Evolutionary conservation across 1,140 invertebrate species (phyloP).

Genomic region (Nasonia giraulti): DNA sequence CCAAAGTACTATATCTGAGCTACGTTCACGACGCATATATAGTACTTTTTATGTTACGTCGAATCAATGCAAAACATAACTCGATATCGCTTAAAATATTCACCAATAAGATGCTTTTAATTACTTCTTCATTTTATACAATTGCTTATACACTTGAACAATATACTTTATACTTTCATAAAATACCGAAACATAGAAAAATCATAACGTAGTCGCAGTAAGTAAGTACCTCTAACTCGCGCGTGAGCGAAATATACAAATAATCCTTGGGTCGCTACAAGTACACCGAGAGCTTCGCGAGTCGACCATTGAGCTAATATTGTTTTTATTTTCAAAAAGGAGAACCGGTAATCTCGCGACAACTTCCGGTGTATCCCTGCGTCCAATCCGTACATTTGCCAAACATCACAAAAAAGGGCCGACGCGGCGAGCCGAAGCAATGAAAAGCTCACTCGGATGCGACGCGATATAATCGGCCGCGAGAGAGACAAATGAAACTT

Average conservation of each 20-base stretch:
- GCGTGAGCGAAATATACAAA: neutral
- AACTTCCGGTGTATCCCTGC: neutral
- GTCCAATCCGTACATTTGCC: neutral
- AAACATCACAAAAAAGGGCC: slow-evolving; percentile 19
- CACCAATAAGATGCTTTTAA: slow-evolving; percentile 35
- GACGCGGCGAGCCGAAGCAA: neutral
- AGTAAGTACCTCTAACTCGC: slow-evolving; percentile 9
- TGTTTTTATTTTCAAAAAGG: too few relatives aligned
- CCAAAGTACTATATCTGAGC: slow-evolving; percentile 42
- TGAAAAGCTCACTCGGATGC: slow-evolving; percentile 5
- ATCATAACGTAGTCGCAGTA: neutral
- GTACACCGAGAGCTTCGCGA: neutral
- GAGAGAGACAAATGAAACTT: slow-evolving; percentile 4
- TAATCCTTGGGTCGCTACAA: neutral
- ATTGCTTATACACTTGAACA: slow-evolving; percentile 38
- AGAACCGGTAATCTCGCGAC: neutral
- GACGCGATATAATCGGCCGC: neutral
- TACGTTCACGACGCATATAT: slow-evolving; percentile 27
- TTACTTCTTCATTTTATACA: slow-evolving; percentile 38
- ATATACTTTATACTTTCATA: slow-evolving; percentile 32
- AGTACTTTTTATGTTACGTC: slow-evolving; percentile 25
- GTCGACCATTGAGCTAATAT: too few relatives aligned
- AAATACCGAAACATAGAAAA: neutral
- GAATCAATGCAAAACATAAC: slow-evolving; percentile 46
- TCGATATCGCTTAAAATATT: slow-evolving; percentile 50